A percentile compares a stretch with the other conserved stretches of the same genome.
phyloP scores from a whole-genome alignment of 2,888 invertebrate genomes.

The Drosophila austrosaltans region DNA sequence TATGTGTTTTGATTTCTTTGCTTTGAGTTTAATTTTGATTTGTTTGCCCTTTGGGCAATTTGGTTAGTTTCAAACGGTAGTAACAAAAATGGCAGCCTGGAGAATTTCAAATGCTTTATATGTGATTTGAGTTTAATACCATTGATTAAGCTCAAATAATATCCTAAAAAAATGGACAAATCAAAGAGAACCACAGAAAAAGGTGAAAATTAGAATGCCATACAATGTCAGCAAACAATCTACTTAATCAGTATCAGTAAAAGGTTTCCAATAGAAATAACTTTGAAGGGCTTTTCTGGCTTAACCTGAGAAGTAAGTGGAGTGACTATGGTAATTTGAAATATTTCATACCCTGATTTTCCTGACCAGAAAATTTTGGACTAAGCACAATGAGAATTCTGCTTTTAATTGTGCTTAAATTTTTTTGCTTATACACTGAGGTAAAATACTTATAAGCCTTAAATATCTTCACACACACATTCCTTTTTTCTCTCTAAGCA shows the following conservation, averaged over 20 bases:
- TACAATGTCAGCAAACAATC: too few relatives aligned
- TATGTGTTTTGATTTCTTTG: slow-evolving; percentile 13
- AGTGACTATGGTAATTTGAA: too few relatives aligned
- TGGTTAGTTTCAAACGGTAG: background rate
- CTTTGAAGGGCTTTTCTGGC: too few relatives aligned
- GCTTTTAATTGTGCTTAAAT: background rate
- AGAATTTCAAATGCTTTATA: background rate
- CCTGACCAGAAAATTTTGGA: too few relatives aligned
- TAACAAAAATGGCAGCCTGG: slow-evolving; percentile 23
- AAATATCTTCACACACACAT: background rate
- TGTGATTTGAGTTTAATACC: background rate
- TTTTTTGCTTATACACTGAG: background rate
- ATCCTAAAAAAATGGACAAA: background rate
- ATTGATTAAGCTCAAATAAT: background rate
- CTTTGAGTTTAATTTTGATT: slow-evolving; percentile 17
- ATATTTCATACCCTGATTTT: too few relatives aligned
- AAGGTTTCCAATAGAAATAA: too few relatives aligned
- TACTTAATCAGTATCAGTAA: too few relatives aligned
- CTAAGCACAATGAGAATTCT: too few relatives aligned
- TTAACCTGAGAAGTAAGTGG: too few relatives aligned
- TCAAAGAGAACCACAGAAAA: too few relatives aligned
- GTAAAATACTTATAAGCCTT: slow-evolving; percentile 2
- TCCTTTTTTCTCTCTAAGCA: background rate
- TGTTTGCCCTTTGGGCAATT: slow-evolving; percentile 11
- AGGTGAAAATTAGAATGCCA: too few relatives aligned